A percentile compares a stretch with the other conserved stretches of the same genome.
These are phyloP conservation scores for Willowsia nigromaculata DNA, from an alignment of 2,888 invertebrate species.

Conservation along the genomic window DNA sequence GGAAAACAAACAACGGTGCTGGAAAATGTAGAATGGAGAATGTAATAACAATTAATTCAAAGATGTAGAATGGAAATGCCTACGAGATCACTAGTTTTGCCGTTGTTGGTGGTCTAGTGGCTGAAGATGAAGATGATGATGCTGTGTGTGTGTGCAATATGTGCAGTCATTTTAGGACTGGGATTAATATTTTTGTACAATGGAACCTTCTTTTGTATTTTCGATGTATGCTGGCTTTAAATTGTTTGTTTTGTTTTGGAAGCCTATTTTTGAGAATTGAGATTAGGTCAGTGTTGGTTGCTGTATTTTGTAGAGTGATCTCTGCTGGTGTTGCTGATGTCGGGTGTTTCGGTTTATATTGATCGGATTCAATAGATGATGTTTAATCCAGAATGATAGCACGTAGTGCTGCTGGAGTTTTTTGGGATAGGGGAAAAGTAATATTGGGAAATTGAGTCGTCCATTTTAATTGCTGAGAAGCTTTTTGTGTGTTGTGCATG, in stretches of 20 bases:
- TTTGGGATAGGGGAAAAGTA: constrained; percentile 30
- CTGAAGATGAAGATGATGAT: too few relatives aligned
- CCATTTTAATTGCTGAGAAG: constrained; percentile 38
- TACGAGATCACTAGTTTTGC: not conserved
- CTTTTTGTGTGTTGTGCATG: not conserved
- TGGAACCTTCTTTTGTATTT: not conserved
- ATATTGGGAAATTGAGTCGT: constrained; percentile 42
- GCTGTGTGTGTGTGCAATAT: not conserved
- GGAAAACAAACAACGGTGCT: not conserved
- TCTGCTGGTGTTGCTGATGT: not conserved
- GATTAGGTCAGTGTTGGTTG: constrained; percentile 59
- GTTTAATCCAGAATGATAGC: not conserved
- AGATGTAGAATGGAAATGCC: not conserved
- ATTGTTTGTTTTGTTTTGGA: too few relatives aligned
- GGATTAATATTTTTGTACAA: not conserved
- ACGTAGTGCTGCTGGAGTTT: too few relatives aligned
- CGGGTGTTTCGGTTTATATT: not conserved
- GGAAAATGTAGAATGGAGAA: constrained; percentile 29
- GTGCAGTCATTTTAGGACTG: not conserved
- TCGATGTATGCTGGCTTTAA: too few relatives aligned
- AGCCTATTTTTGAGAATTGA: not conserved
- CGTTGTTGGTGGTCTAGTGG: not conserved
- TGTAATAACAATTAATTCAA: constrained; percentile 65
- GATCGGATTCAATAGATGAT: not conserved
- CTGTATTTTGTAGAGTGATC: not conserved